Base-by-base conservation (phyloP, 2,888 invertebrate genomes). In the Eupelmus urozonus region DNA sequence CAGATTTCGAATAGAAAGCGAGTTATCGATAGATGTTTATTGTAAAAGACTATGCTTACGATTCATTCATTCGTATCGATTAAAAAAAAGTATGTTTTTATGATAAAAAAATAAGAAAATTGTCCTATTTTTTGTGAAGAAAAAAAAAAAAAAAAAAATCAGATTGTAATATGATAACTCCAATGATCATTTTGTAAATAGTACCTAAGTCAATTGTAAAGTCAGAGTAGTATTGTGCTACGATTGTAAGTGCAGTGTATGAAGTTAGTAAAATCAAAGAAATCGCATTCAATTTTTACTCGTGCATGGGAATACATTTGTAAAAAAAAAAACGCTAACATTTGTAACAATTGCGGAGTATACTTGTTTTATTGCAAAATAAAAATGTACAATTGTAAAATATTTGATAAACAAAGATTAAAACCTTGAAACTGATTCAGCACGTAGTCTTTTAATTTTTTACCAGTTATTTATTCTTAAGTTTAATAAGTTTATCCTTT, bases 351-450 rank as follows among this genome's bases (percentile, higher is more conserved):
- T 78, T 78, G 69, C 78, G 63, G 57, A 67, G 23, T 62, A 69
- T 69, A 63, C 69, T 73, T 73, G 73, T 73, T 69, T 67, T 63
- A 78, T 63, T 62, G 63, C 63, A 69, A 67, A 72, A 65, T 72
- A 73, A 65, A 69, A 57, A 74, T 78, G 78, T 78, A 78, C 78
- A 78, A 78, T 78, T 78, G 78, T 78, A 78, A 78, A 78, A 78
- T 78, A 78, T 78, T 78, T 78, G 74, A 78, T 78, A 78, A 78
- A 78, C 69, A 57, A 78, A 69, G 73, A 74, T 78, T 78, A 78
- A 78, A 78, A 73, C 57, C 55, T 63, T 74, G 40, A 73, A 78
- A 74, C 45, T 57, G 63, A 78, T 66, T 3, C n/a, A 70, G 27
- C 16, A 63, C 18, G 29, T 73, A 62, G 53, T 63, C 63, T 69